Percentiles rank a stretch among this genome's conserved stretches.
These are phyloP conservation scores for Rhabdomys dilectus DNA, from an alignment of 2,113 vertebrate species.

Conservation along the genomic window DNA sequence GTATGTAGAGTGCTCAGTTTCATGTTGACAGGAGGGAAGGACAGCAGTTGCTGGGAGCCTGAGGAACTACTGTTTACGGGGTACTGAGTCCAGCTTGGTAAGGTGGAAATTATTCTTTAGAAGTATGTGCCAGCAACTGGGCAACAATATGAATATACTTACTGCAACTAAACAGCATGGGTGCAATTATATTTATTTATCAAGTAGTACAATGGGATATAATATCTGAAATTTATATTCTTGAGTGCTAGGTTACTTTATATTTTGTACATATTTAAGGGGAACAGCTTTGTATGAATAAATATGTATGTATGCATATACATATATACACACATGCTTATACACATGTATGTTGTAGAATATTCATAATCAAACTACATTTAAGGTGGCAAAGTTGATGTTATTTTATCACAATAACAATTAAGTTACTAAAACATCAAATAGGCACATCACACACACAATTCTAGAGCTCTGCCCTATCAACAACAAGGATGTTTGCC, in stretches of 20 bases:
- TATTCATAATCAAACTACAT: not conserved
- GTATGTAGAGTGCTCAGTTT: not conserved
- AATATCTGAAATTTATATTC: not conserved
- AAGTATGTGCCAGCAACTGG: not conserved
- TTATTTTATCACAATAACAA: not conserved
- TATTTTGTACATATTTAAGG: not conserved
- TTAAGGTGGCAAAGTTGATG: not conserved
- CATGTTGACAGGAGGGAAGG: not conserved
- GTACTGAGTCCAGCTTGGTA: not conserved
- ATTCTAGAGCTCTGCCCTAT: not conserved
- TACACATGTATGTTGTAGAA: not conserved
- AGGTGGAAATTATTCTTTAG: not conserved
- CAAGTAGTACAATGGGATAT: not conserved
- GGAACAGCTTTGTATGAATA: not conserved
- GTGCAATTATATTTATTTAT: not conserved
- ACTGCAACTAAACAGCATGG: not conserved
- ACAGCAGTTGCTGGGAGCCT: not conserved
- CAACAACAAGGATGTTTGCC: not conserved
- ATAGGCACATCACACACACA: not conserved
- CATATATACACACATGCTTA: not conserved
- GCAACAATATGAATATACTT: not conserved
- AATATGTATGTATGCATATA: not conserved
- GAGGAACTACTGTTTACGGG: not conserved
- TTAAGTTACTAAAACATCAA: too few species aligned
- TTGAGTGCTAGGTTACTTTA: not conserved